Conservation (phyloP, 2,888 invertebrate species). For the Trisateles emortualis region DNA sequence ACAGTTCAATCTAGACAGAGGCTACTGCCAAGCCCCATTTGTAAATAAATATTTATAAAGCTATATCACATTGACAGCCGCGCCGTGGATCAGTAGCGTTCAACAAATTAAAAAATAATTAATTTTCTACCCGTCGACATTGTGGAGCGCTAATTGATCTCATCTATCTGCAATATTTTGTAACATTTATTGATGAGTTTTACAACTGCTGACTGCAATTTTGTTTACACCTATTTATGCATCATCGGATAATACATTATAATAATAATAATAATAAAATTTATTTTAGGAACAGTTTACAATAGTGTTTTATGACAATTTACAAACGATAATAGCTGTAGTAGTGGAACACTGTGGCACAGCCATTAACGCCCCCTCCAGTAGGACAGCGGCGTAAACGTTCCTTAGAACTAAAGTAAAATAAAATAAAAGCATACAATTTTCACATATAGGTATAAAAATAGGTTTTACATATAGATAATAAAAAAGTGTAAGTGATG, state of each 20-base stretch:
- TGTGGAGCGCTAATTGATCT: constrained; percentile 6
- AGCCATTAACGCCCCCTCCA: too few relatives aligned
- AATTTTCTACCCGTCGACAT: constrained; percentile 12
- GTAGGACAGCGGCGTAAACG: too few relatives aligned
- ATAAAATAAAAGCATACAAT: too few relatives aligned
- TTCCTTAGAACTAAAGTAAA: too few relatives aligned
- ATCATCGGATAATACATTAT: neutral
- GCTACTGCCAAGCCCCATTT: neutral
- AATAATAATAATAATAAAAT: too few relatives aligned
- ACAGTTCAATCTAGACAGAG: neutral
- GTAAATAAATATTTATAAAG: constrained; percentile 19
- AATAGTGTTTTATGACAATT: too few relatives aligned
- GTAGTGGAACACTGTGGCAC: too few relatives aligned
- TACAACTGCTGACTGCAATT: neutral
- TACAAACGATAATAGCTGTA: too few relatives aligned
- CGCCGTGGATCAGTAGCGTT: constrained; percentile 10
- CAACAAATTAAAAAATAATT: constrained; percentile 5
- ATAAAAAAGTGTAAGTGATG: too few relatives aligned
- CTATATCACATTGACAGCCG: neutral
- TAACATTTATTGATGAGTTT: constrained; percentile 4
- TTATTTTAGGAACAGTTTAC: too few relatives aligned
- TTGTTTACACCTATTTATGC: neutral
- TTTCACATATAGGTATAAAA: too few relatives aligned
- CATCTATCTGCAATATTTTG: constrained; percentile 22
- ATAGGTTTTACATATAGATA: too few relatives aligned